A percentile compares a stretch with the other conserved stretches of the same genome.
These are phyloP conservation scores for Anoura caudifer DNA, from an alignment of 2,113 vertebrate genomes.

Conservation along the genomic window DNA sequence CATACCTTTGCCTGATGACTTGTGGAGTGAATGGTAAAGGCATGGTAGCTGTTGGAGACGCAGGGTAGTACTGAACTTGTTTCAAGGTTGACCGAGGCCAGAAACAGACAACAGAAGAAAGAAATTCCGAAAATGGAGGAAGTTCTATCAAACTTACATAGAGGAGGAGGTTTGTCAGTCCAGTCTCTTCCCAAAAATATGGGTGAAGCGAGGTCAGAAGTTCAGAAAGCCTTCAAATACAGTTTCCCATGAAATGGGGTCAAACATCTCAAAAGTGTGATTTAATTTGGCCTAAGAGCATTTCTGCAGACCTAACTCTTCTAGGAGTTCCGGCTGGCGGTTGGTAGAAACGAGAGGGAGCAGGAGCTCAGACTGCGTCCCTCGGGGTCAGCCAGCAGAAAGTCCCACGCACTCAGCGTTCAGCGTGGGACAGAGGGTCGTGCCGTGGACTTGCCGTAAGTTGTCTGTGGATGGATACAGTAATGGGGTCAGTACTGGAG, in stretches of 20 bases:
- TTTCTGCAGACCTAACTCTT: background rate
- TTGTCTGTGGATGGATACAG: background rate
- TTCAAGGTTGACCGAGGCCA: background rate
- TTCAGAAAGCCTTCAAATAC: background rate
- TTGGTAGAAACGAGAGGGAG: background rate
- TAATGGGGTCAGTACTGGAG: background rate
- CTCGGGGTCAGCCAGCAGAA: background rate
- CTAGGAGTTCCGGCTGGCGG: background rate
- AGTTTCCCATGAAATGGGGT: background rate
- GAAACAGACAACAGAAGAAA: background rate
- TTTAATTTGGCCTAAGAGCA: background rate
- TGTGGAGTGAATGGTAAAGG: background rate
- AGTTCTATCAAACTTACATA: background rate
- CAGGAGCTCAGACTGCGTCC: background rate
- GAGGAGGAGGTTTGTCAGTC: background rate
- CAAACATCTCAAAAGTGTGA: background rate
- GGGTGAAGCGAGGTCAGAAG: background rate
- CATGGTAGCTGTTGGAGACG: background rate
- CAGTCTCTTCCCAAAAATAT: background rate
- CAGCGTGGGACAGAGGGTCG: background rate
- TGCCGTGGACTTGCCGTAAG: background rate
- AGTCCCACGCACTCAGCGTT: background rate
- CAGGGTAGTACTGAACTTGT: background rate
- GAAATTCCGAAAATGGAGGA: background rate
- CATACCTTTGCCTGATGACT: background rate